Conservation (phyloP, 2,888 invertebrate species). For the Coenonympha glycerion region DNA sequence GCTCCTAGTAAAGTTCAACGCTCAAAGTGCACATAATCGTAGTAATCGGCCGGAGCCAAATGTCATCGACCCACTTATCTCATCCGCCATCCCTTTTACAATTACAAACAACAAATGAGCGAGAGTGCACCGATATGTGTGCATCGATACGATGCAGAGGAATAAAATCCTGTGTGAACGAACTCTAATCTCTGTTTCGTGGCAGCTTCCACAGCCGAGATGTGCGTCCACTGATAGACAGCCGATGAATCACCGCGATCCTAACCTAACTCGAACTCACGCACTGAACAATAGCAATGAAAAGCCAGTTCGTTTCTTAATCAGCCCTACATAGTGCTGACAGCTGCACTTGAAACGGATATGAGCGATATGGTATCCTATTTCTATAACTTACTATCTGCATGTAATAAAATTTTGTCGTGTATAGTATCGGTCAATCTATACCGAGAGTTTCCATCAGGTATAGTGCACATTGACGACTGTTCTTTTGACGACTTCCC, state of each 20-base stretch:
- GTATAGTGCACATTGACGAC: too few relatives aligned
- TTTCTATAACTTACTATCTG: too few relatives aligned
- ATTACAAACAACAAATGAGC: constrained; percentile 76
- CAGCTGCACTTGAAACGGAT: constrained; percentile 4
- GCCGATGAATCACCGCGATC: constrained; percentile 34
- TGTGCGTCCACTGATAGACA: constrained; percentile 54
- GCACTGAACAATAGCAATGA: constrained; percentile 2
- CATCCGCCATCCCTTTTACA: constrained; percentile 76
- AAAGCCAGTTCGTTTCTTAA: constrained; percentile 2
- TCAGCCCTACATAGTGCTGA: constrained; percentile 4
- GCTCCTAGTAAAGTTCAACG: constrained; percentile 69
- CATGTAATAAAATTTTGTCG: too few relatives aligned
- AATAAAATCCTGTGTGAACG: constrained; percentile 77
- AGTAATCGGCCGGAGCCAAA: constrained; percentile 72
- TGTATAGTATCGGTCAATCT: too few relatives aligned
- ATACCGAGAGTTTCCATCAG: too few relatives aligned
- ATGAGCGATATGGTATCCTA: too few relatives aligned
- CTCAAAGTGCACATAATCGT: constrained; percentile 76
- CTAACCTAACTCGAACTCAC: constrained; percentile 22
- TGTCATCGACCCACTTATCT: constrained; percentile 76
- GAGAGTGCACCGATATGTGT: constrained; percentile 71
- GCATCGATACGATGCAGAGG: constrained; percentile 70
- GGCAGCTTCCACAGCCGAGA: constrained; percentile 64
- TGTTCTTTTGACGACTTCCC: too few relatives aligned
- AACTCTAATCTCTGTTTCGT: constrained; percentile 75